phyloP scores from a whole-genome alignment of 2,888 invertebrate species.

The Anagyrus pseudococci region DNA sequence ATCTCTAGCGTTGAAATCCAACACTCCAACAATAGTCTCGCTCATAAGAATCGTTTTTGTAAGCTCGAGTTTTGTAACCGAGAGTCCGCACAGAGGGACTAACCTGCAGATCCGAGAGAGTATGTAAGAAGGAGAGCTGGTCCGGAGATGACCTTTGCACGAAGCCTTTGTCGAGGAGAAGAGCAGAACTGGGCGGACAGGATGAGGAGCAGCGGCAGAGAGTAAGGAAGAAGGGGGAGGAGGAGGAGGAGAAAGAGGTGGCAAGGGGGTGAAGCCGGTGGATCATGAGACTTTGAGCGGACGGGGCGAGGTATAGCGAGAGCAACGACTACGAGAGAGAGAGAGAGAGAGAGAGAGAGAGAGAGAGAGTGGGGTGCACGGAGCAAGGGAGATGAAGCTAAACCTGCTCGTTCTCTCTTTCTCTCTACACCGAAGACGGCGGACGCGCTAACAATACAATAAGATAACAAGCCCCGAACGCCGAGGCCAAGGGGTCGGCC shows the following conservation, averaged over 20 bases:
- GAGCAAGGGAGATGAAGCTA: constrained; percentile 5
- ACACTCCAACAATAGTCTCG: too few species aligned
- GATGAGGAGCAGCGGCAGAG: constrained; percentile 31
- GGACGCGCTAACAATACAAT: constrained; percentile 52
- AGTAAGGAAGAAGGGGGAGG: constrained; percentile 26
- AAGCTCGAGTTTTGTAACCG: too few species aligned
- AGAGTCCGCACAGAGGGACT: too few species aligned
- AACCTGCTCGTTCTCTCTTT: constrained; percentile 39
- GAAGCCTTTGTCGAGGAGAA: constrained; percentile 31
- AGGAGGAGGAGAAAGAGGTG: constrained; percentile 22
- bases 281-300: constrained; percentile 36
- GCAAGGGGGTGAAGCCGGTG: constrained; percentile 28
- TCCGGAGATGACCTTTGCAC: constrained; percentile 28
- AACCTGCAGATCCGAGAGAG: too few species aligned
- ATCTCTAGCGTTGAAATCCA: too few species aligned
- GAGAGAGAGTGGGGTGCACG: constrained; percentile 25
- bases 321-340: constrained; percentile 34
- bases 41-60: too few species aligned
- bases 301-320: constrained; percentile 38
- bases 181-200: not conserved
- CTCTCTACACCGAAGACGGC: too few species aligned
- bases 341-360: constrained; percentile 26
- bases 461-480: constrained; percentile 52
- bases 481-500: constrained; percentile 21
- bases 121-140: not conserved